A percentile compares a stretch with the other conserved stretches of the same genome.
Conservation (phyloP, 92 coral and sea anemone species). For the Scolanthus callimorphus region DNA sequence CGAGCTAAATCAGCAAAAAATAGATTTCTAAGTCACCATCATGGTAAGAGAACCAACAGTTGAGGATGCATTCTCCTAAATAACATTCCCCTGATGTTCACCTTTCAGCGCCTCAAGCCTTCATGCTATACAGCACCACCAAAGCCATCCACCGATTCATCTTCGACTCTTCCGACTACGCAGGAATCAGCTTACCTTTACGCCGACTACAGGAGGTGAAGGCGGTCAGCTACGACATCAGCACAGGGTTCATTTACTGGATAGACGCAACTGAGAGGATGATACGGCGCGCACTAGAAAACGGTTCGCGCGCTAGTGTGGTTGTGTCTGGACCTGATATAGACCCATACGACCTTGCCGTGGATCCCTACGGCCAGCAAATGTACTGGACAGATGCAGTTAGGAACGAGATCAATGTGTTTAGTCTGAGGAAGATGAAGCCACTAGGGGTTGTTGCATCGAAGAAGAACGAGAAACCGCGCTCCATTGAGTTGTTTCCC, state of each 20-base stretch:
- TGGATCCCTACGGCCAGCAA: slow-evolving; percentile 89
- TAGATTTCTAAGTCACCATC: too few species aligned
- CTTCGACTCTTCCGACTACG: slow-evolving; percentile 70
- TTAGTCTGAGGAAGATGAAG: slow-evolving; percentile 50
- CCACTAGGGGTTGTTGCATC: slow-evolving; percentile 50
- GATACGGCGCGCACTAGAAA: slow-evolving; percentile 59
- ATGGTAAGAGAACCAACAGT: too few species aligned
- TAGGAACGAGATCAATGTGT: slow-evolving; percentile 71
- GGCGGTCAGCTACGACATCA: slow-evolving; percentile 81
- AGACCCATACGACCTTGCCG: slow-evolving; percentile 72
- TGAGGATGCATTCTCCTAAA: too few species aligned
- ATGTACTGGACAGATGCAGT: slow-evolving; percentile 83
- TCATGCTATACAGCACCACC: slow-evolving; percentile 78
- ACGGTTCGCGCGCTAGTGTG: slow-evolving; percentile 47
- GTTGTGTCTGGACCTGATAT: slow-evolving; percentile 23
- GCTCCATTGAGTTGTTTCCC: slow-evolving; percentile 75
- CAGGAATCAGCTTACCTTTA: slow-evolving; percentile 72
- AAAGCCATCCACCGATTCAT: slow-evolving; percentile 67
- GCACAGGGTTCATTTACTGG: slow-evolving; percentile 82
- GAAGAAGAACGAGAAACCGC: slow-evolving; percentile 41
- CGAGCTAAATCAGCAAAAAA: too few species aligned
- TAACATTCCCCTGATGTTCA: too few species aligned
- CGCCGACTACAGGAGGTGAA: slow-evolving; percentile 42
- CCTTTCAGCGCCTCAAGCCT: slow-evolving; percentile 64
- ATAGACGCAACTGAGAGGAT: slow-evolving; percentile 38